A percentile compares a stretch with the other conserved stretches of the same genome.
These are phyloP conservation scores for Hypotaenidia okinawae DNA, from an alignment of 2,797 vertebrate genomes.

Conservation along the genomic window DNA sequence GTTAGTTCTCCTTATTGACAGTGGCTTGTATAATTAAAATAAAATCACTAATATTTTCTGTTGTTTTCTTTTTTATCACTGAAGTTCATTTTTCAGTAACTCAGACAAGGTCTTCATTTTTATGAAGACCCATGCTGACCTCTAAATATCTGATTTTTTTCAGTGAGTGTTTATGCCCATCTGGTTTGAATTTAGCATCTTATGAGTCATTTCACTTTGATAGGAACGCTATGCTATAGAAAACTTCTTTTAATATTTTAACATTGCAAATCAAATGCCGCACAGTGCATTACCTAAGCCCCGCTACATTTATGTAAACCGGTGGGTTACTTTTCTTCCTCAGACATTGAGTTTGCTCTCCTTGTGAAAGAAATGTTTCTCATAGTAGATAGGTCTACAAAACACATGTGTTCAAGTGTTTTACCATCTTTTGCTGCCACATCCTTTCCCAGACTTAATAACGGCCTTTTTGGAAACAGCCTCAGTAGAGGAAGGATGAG, in stretches of 20 bases:
- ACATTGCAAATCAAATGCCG: conserved; percentile 78
- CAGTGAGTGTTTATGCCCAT: conserved; percentile 82
- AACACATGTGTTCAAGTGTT: conserved; percentile 57
- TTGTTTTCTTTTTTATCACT: conserved; percentile 69
- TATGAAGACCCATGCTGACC: conserved; percentile 80
- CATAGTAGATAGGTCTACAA: conserved; percentile 50
- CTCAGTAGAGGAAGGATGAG: conserved; percentile 70
- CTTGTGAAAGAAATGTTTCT: conserved; percentile 59
- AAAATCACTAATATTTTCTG: conserved; percentile 73
- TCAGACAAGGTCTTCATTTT: conserved; percentile 80
- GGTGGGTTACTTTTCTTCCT: conserved; percentile 41
- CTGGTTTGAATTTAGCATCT: conserved; percentile 86
- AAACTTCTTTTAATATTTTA: conserved; percentile 82
- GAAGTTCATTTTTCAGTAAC: conserved; percentile 72
- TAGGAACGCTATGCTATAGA: conserved; percentile 79
- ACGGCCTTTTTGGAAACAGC: conserved; percentile 64
- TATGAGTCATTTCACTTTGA: conserved; percentile 87
- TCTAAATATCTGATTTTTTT: conserved; percentile 78
- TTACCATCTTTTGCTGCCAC: conserved; percentile 60
- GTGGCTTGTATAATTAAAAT: conserved; percentile 76
- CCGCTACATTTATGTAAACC: conserved; percentile 42
- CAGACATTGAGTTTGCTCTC: conserved; percentile 17
- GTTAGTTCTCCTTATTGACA: conserved; percentile 75
- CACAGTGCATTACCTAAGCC: conserved; percentile 72
- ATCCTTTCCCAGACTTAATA: conserved; percentile 67